Conservation (phyloP, 2,113 vertebrate genomes). For the Vidua chalybeata region DNA sequence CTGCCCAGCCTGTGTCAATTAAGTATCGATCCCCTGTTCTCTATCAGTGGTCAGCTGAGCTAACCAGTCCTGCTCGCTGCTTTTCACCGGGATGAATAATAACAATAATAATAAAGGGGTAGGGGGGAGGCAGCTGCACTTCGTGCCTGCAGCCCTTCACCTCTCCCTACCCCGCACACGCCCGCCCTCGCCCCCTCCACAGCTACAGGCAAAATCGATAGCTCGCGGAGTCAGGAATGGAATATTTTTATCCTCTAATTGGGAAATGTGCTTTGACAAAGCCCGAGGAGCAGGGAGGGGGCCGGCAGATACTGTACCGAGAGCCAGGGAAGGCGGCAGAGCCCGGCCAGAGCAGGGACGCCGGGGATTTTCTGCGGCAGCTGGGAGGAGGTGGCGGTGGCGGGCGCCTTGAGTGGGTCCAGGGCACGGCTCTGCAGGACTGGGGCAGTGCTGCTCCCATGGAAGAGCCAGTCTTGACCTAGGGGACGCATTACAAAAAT, state of each 20-base stretch:
- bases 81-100: constrained; percentile 64
- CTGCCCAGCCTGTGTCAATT: constrained; percentile 66
- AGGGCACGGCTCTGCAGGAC: not conserved
- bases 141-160: constrained; percentile 62
- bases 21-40: constrained; percentile 65
- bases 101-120: constrained; percentile 61
- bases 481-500: not conserved
- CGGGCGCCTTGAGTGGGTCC: not conserved
- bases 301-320: constrained; percentile 25
- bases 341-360: not conserved
- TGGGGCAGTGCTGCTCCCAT: fast-evolving
- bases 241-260: constrained; percentile 75
- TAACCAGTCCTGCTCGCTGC: constrained; percentile 64
- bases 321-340: not conserved
- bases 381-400: fast-evolving
- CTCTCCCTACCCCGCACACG: constrained; percentile 21
- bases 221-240: constrained; percentile 59
- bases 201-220: constrained; percentile 74
- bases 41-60: constrained; percentile 71
- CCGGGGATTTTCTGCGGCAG: not conserved
- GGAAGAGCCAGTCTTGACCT: not conserved
- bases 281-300: constrained; percentile 56
- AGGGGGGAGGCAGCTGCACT: constrained; percentile 49
- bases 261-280: constrained; percentile 72
- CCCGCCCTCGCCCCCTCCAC: constrained; percentile 52